Conservation (phyloP, 2,888 invertebrate genomes). For the Pristionchus japonicus region DNA sequence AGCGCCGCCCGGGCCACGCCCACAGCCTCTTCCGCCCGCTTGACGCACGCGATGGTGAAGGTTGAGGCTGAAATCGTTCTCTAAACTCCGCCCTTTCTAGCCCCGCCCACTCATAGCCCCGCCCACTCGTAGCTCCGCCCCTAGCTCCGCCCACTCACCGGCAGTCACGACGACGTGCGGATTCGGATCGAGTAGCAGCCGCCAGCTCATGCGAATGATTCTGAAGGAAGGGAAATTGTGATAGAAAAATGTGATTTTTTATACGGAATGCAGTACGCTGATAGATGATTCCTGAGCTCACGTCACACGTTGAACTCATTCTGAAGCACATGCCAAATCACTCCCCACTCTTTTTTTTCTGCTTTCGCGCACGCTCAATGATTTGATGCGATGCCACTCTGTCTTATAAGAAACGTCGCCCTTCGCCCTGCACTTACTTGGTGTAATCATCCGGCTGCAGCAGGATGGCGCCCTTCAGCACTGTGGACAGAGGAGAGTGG, state of each 20-base stretch:
- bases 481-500: slow-evolving; percentile 88
- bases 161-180: slow-evolving; percentile 79
- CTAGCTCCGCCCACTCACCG: slow-evolving; percentile 69
- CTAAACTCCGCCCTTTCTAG: neutral
- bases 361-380: too few species aligned
- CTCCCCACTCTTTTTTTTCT: too few species aligned
- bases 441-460: slow-evolving; percentile 80
- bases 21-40: slow-evolving; percentile 89
- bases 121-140: slow-evolving; percentile 17
- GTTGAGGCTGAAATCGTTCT: slow-evolving; percentile 83
- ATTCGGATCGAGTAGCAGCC: slow-evolving; percentile 91
- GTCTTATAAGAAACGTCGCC: neutral
- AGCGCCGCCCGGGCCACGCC: slow-evolving; percentile 91
- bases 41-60: slow-evolving; percentile 92
- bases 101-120: neutral
- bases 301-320: neutral
- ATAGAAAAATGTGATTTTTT: too few species aligned
- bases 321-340: neutral
- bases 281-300: too few species aligned
- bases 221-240: slow-evolving; percentile 2
- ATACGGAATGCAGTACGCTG: too few species aligned
- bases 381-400: too few species aligned
- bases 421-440: slow-evolving; percentile 75
- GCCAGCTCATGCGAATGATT: slow-evolving; percentile 93
- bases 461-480: slow-evolving; percentile 91